Base-by-base conservation (phyloP, 2,888 invertebrate genomes). In the Conistra vaccinii region DNA sequence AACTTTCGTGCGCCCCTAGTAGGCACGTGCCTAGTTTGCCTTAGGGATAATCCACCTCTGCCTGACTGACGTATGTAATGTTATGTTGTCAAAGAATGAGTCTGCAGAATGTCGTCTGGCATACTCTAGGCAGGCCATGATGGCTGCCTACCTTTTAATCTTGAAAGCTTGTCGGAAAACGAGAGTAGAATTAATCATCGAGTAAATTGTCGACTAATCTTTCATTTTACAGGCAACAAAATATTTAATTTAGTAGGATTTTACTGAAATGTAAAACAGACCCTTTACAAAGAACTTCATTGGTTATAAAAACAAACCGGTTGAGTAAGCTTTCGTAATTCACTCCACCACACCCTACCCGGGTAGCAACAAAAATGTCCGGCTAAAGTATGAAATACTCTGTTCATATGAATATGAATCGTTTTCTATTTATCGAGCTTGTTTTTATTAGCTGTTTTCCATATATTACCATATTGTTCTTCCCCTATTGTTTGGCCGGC, bases 311-410 rank as follows among this genome's bases (percentile, higher is more conserved):
- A 62, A 77, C 35, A 77, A 3, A 29, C 58, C 1, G 65, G 26
- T n/a, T 69, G 61, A 57, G 60, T 55, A 62, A 68, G 32, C 69
- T 67, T 62, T 68, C 29, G 61, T 76, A n/a, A 57, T 81, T 79
- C 20, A 3, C 29, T n/a, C 42, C 48, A 55, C 42, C 48, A 55
- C 32, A 20, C 29, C 29, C 5, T 48, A 39, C 20, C 53, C 48
- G 48, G 75, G 26, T 63, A 53, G 20, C 53, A 63, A 73, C 57
- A 57, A 63, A 9, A 51, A 58, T 73, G 63, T 3, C 53, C 42
- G n/a, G n/a, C 7, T 42, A 35, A 67, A 35, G 51, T 51, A 62
- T 20, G 0, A 20, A 45, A 66, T 4, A 23, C 14, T 55, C 10
- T 45, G 45, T 61, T 70, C 14, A 4, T 14, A 20, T 45, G 29